Conservation (phyloP, 2,113 vertebrate genomes). For the Limanda limanda region DNA sequence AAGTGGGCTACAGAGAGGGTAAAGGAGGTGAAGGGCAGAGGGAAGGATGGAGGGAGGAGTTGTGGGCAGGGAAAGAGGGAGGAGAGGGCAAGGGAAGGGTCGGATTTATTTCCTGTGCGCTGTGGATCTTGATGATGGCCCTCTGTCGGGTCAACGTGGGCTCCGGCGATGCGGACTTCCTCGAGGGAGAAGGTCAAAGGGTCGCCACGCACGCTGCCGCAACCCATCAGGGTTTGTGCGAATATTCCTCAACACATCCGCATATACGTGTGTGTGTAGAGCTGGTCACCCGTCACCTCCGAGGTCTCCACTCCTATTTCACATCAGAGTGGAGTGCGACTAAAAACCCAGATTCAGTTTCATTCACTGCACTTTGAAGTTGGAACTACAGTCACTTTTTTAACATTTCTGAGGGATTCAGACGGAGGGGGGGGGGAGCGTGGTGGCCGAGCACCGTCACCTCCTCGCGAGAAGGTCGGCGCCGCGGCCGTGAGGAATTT, state of each 20-base stretch:
- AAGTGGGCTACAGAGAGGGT: slow-evolving; percentile 34
- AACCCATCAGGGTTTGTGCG: slow-evolving; percentile 28
- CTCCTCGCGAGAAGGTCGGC: slow-evolving; percentile 20
- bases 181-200: slow-evolving; percentile 59
- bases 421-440: slow-evolving; percentile 2
- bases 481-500: slow-evolving; percentile 54
- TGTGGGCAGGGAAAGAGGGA: slow-evolving; percentile 35
- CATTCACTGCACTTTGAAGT: slow-evolving; percentile 67
- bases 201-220: slow-evolving; percentile 47
- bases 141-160: slow-evolving; percentile 57
- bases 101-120: slow-evolving; percentile 73
- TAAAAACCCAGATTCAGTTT: slow-evolving; percentile 70
- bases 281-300: slow-evolving; percentile 36
- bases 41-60: slow-evolving; percentile 51
- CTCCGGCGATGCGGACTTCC: slow-evolving; percentile 51
- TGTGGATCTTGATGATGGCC: slow-evolving; percentile 65
- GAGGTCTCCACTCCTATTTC: slow-evolving; percentile 68
- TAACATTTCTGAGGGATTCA: slow-evolving; percentile 29
- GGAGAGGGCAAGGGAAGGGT: slow-evolving; percentile 68
- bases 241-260: slow-evolving; percentile 17
- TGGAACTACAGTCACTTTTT: slow-evolving; percentile 59
- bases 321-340: slow-evolving; percentile 63
- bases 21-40: slow-evolving; percentile 57
- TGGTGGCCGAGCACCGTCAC: slow-evolving; percentile 45
- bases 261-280: neutral